Conservation (phyloP, 2,888 invertebrate genomes). For the Camptogramma bilineatum region DNA sequence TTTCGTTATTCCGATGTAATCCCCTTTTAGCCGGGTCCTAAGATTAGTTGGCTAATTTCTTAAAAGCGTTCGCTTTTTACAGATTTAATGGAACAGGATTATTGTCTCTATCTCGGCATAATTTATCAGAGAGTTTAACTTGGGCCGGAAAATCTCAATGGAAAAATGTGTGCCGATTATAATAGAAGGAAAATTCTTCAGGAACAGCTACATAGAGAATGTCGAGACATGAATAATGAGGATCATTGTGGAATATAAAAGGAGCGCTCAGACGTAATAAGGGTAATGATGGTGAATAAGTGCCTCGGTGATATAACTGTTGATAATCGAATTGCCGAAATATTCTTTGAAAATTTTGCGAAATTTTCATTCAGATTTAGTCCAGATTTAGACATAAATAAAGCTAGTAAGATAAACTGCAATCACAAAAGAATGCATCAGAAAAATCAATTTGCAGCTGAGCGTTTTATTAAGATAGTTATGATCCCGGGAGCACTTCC, state of each 20-base stretch:
- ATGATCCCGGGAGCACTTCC: constrained; percentile 70
- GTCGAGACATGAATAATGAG: constrained; percentile 67
- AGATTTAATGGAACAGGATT: constrained; percentile 76
- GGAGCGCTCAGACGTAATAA: constrained; percentile 57
- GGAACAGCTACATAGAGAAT: constrained; percentile 58
- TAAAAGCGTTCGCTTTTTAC: constrained; percentile 75
- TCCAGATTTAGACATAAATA: too few relatives aligned
- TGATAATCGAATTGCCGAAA: constrained; percentile 34
- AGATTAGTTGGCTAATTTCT: constrained; percentile 77
- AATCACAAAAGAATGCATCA: background rate
- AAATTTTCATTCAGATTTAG: too few relatives aligned
- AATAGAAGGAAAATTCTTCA: constrained; percentile 51
- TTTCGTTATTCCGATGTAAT: constrained; percentile 53
- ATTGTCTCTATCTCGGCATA: constrained; percentile 64
- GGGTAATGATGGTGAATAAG: constrained; percentile 62
- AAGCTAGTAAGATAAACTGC: background rate
- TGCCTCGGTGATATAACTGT: constrained; percentile 29
- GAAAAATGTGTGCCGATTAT: constrained; percentile 66
- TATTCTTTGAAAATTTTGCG: constrained; percentile 2
- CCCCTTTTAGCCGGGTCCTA: constrained; percentile 60
- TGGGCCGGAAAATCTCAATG: constrained; percentile 58
- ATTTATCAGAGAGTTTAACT: constrained; percentile 71
- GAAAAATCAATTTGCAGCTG: constrained; percentile 11
- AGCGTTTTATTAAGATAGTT: constrained; percentile 69
- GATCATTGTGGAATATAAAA: constrained; percentile 65